Evolutionary conservation across 2,113 vertebrate species (phyloP).

Genomic region (Podarcis raffonei): DNA sequence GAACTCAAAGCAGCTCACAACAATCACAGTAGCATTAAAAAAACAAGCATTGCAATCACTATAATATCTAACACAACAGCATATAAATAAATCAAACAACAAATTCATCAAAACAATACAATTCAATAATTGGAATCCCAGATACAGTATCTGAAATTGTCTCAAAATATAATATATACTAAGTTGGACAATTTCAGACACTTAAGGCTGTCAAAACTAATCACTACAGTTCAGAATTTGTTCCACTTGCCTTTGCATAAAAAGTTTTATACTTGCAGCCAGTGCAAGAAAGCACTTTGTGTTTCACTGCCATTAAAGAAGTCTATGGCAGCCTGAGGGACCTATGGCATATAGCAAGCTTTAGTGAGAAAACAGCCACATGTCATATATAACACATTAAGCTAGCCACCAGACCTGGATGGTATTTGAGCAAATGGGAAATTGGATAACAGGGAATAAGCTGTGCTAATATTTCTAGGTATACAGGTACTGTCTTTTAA

Average conservation of each 20-base stretch:
- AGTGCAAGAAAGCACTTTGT: background rate
- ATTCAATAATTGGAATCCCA: background rate
- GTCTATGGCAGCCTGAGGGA: background rate
- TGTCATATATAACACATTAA: background rate
- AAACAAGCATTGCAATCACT: too few species aligned
- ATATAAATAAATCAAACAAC: too few species aligned
- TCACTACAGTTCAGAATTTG: background rate
- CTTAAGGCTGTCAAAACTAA: background rate
- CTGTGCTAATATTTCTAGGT: background rate
- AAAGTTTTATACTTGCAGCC: background rate
- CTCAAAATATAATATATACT: background rate
- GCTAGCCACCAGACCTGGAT: accelerated
- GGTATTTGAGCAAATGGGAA: background rate
- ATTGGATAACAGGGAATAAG: background rate
- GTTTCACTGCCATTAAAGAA: background rate
- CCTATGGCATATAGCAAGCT: background rate
- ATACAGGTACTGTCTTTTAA: accelerated
- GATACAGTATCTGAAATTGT: background rate
- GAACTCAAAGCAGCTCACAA: too few species aligned
- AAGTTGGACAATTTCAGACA: background rate
- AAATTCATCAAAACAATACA: too few species aligned
- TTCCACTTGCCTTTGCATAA: background rate
- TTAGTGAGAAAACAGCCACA: accelerated
- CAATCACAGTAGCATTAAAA: too few species aligned
- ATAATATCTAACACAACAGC: too few species aligned